These are phyloP conservation scores for Thymelicus sylvestris DNA, from an alignment of 2,888 invertebrate genomes.

Conservation along the genomic window DNA sequence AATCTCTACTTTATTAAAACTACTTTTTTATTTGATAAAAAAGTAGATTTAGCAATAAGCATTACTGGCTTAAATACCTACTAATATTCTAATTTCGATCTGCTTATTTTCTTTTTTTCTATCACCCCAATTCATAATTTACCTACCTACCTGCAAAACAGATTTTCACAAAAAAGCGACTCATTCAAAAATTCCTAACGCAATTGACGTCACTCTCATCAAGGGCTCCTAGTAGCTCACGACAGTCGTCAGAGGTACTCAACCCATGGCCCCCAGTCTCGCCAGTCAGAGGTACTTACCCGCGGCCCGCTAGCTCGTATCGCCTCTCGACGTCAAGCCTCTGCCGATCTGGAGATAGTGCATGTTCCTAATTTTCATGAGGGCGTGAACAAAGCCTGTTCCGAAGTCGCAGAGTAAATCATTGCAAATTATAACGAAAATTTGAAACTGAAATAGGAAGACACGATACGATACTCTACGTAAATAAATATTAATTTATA, in stretches of 20 bases:
- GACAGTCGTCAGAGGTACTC: slow-evolving; percentile 21
- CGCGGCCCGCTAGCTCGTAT: slow-evolving; percentile 10
- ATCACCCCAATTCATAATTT: too few relatives aligned
- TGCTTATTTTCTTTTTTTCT: too few relatives aligned
- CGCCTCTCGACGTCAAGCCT: slow-evolving; percentile 19
- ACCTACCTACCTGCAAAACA: neutral
- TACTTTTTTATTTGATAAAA: too few relatives aligned
- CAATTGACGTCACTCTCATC: slow-evolving; percentile 14
- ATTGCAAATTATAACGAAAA: too few relatives aligned
- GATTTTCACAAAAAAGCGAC: neutral
- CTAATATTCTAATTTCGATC: too few relatives aligned
- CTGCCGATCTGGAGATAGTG: slow-evolving; percentile 53
- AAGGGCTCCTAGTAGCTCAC: slow-evolving; percentile 13
- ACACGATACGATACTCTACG: too few relatives aligned
- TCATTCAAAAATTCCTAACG: neutral
- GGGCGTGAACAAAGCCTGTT: neutral
- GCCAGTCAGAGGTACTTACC: slow-evolving; percentile 6
- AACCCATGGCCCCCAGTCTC: slow-evolving; percentile 14
- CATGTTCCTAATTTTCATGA: slow-evolving; percentile 57
- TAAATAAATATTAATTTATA: too few relatives aligned
- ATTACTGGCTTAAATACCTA: too few relatives aligned
- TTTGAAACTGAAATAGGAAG: neutral
- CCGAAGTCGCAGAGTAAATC: neutral
- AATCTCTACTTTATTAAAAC: too few relatives aligned
- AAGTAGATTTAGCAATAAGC: too few relatives aligned